These are phyloP conservation scores for Nasonia vitripennis DNA, from an alignment of 1,140 invertebrate species.

Conservation along the genomic window DNA sequence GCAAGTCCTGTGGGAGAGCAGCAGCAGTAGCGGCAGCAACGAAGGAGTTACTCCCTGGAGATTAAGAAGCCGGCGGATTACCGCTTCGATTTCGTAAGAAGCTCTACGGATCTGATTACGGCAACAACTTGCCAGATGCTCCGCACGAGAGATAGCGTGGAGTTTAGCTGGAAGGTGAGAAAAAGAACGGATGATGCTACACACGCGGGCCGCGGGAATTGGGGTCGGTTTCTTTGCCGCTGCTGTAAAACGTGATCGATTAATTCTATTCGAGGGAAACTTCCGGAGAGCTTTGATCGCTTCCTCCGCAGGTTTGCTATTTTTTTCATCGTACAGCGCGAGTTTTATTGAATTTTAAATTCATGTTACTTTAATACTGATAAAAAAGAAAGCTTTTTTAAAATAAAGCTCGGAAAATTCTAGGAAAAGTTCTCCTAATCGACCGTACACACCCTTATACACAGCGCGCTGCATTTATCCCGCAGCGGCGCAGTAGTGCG, in stretches of 20 bases:
- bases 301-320: not conserved
- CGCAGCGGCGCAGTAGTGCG: no score
- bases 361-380: no score
- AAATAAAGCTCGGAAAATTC: no score
- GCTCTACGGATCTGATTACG: slow-evolving; percentile 61
- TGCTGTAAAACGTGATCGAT: not conserved
- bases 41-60: slow-evolving; percentile 49
- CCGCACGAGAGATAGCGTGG: not conserved
- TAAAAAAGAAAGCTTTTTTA: no score
- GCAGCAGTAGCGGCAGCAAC: not conserved
- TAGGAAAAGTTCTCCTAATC: no score
- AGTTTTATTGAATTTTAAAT: no score
- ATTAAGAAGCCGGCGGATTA: slow-evolving; percentile 60
- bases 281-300: not conserved
- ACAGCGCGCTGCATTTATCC: no score
- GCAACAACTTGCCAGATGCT: slow-evolving; percentile 55
- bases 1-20: not conserved
- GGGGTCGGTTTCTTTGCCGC: not conserved
- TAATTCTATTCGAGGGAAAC: not conserved
- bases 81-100: slow-evolving; percentile 59
- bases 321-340: no score
- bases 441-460: no score
- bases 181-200: not conserved
- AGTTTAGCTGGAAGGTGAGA: not conserved
- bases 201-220: not conserved